Base-by-base conservation (phyloP, 2,888 invertebrate species). In the Ischnus inquisitorius region DNA sequence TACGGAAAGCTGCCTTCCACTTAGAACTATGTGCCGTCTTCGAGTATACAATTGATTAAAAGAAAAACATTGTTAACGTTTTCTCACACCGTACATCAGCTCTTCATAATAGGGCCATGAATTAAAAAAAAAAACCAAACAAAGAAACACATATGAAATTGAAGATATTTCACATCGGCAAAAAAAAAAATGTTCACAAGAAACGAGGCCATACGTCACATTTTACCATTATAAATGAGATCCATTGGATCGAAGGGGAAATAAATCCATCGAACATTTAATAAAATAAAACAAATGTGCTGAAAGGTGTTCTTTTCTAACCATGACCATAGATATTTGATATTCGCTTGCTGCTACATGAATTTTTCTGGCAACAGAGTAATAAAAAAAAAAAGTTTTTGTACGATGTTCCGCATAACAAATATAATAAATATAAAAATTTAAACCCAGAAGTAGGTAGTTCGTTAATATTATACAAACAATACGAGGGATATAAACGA, bases 1-100 rank as follows among this genome's bases (percentile, higher is more conserved):
- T 79, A 80, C 74, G 79, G 74, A 81, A 80, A 86, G 84, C 86
- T 86, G 86, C 86, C 86, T 86, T 86, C 84, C 86, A 86, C 84
- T 86, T 84, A 82, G 67, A 86, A 86, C 82, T 82, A 86, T 77
- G 84, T 84, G 84, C 84, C 86, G 86, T 84, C 86, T 84, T 84
- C 84, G 82, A 86, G 82, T 86, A 84, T 82, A 80, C 82, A 86
- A 86, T 69, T 84, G 80, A 80, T 84, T 34, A 84, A 75, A 41
- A 65, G 67, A 72, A 48, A 77, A 68, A 77, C 74, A 79, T 82
- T 82, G 79, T 86, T 82, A 82, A 82, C 67, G 39, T 84, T 78
- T 22, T 82, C 68, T 86, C 77, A 72, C 77, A 72, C 77, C 71
- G 51, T 83, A 83, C 80, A 80, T 80, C 77, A 12, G 78, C 74